Conservation (phyloP, 1,140 invertebrate species). For the Arion vulgaris region DNA sequence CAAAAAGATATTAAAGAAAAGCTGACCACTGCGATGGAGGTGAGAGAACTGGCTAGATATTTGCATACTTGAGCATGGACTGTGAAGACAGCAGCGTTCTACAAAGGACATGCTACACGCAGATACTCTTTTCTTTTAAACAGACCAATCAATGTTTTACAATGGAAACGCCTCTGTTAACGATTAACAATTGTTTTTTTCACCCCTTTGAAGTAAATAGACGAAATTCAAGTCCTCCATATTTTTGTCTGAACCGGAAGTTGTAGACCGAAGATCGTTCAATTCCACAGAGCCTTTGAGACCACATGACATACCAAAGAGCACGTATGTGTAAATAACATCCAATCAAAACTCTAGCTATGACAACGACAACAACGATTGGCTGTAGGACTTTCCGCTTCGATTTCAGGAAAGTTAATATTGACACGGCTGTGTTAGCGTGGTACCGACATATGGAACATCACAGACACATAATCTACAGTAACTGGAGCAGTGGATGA, state of each 20-base stretch:
- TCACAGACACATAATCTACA: neutral
- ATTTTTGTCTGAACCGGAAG: neutral
- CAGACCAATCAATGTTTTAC: too few species aligned
- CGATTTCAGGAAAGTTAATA: neutral
- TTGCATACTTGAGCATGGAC: too few species aligned
- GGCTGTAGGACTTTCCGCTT: neutral
- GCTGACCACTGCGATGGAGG: too few species aligned
- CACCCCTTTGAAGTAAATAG: neutral
- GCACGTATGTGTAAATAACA: slow-evolving; percentile 2
- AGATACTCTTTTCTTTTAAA: too few species aligned
- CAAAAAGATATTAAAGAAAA: too few species aligned
- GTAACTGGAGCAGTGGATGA: neutral
- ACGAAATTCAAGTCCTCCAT: neutral
- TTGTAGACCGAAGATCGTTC: neutral
- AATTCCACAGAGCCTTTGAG: neutral
- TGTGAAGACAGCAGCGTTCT: too few species aligned
- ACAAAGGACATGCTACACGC: too few species aligned
- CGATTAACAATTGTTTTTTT: too few species aligned
- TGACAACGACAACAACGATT: neutral
- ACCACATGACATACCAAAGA: neutral
- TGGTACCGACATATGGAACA: neutral
- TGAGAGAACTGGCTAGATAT: too few species aligned
- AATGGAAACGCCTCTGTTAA: too few species aligned
- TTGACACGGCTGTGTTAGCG: neutral
- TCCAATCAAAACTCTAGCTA: neutral